These are phyloP conservation scores for Rhinichthys klamathensis DNA, from an alignment of 2,113 vertebrate genomes.

Conservation along the genomic window DNA sequence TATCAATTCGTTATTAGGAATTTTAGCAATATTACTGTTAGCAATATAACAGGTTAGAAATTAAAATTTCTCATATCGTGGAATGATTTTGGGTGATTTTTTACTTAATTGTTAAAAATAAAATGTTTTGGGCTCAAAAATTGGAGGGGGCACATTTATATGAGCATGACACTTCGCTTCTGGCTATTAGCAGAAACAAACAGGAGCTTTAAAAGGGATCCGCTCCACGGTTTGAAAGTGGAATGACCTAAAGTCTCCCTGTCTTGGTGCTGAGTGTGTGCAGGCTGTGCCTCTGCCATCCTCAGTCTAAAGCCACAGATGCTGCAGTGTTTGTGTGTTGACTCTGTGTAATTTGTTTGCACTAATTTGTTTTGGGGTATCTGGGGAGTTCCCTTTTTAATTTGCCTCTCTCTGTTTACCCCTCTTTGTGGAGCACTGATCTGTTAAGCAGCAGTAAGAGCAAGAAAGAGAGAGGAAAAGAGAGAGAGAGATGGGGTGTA, in stretches of 20 bases:
- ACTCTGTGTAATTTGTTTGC: slow-evolving; percentile 99
- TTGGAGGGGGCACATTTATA: not conserved
- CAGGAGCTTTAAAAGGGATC: slow-evolving; percentile 13
- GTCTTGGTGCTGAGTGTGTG: slow-evolving; percentile 46
- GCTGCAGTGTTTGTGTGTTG: slow-evolving; percentile 98
- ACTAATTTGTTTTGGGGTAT: slow-evolving; percentile 98
- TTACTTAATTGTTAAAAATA: not conserved
- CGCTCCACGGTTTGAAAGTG: not conserved
- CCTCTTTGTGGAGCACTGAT: slow-evolving; percentile 97
- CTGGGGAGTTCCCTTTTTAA: slow-evolving; percentile 99
- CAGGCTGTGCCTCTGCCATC: slow-evolving; percentile 67
- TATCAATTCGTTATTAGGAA: too few species aligned
- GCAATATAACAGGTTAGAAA: too few species aligned
- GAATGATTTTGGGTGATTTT: not conserved
- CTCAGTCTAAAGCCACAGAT: slow-evolving; percentile 94
- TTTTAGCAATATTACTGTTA: too few species aligned
- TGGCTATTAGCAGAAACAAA: slow-evolving; percentile 4
- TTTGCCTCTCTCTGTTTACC: slow-evolving; percentile 99
- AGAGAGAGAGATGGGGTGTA: slow-evolving; percentile 77
- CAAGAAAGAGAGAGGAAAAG: slow-evolving; percentile 70
- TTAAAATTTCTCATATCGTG: too few species aligned
- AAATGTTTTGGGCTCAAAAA: not conserved
- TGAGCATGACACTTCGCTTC: not conserved
- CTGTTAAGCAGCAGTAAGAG: slow-evolving; percentile 86
- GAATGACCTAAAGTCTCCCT: slow-evolving; percentile 30